phyloP scores from a whole-genome alignment of 2,888 invertebrate genomes.

The Apodemia zela region DNA sequence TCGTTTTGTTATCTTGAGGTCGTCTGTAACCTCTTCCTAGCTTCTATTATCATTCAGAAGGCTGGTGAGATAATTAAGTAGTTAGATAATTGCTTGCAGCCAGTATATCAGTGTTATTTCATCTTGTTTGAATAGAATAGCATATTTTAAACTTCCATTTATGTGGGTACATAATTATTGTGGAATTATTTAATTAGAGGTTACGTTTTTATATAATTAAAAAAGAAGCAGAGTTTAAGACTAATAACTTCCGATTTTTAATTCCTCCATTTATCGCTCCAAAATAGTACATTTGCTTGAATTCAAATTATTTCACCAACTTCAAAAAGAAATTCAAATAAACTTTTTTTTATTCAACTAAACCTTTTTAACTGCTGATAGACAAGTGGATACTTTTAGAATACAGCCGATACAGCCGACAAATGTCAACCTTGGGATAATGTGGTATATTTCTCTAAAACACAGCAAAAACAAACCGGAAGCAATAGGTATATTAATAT shows the following conservation, averaged over 20 bases:
- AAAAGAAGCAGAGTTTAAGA: neutral
- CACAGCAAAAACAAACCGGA: too few relatives aligned
- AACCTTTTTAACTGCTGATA: too few relatives aligned
- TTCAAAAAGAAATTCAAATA: too few relatives aligned
- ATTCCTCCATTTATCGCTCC: neutral
- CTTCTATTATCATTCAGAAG: constrained; percentile 9
- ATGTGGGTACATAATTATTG: neutral
- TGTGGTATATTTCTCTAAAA: too few relatives aligned
- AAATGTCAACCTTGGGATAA: too few relatives aligned
- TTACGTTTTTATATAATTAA: neutral
- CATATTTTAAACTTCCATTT: neutral
- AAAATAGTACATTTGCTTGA: too few relatives aligned
- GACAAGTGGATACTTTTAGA: too few relatives aligned
- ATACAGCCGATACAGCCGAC: too few relatives aligned
- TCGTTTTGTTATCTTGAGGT: constrained; percentile 7
- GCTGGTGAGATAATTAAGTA: constrained; percentile 2
- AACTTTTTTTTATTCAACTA: too few relatives aligned
- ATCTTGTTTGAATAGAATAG: constrained; percentile 9
- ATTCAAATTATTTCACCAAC: too few relatives aligned
- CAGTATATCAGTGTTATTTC: constrained; percentile 7
- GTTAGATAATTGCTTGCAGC: constrained; percentile 6
- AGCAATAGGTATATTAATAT: too few relatives aligned
- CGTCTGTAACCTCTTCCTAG: constrained; percentile 8
- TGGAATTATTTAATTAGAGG: neutral
- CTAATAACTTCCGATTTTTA: neutral